Conservation (phyloP, 2,113 vertebrate genomes). For the Peromyscus californicus region DNA sequence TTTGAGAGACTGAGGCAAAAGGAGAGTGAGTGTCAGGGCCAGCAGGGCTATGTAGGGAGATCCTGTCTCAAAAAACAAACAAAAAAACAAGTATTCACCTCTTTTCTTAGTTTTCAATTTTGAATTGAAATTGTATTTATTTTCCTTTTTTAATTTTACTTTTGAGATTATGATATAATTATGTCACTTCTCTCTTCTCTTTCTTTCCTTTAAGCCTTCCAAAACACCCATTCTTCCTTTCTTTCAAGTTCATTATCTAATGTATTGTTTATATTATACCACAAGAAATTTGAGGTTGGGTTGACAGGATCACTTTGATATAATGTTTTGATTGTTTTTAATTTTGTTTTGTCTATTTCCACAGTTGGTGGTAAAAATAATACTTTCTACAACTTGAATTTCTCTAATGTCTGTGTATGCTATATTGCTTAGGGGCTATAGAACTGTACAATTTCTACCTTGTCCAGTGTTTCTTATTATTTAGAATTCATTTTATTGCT, state of each 20-base stretch:
- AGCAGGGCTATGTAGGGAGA: neutral
- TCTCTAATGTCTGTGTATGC: neutral
- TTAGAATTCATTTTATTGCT: conserved; percentile 7
- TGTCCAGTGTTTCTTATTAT: neutral
- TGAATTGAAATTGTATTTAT: neutral
- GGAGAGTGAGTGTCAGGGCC: neutral
- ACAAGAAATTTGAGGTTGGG: neutral
- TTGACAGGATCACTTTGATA: neutral
- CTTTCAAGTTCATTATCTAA: neutral
- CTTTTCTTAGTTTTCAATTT: neutral
- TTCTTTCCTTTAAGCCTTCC: neutral
- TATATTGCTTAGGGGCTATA: neutral
- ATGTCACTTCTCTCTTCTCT: neutral
- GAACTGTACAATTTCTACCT: neutral
- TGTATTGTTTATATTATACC: neutral
- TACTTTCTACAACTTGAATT: neutral
- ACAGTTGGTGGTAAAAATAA: neutral
- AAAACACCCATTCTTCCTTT: neutral
- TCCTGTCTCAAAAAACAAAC: neutral
- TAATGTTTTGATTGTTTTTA: neutral
- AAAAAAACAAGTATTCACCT: neutral
- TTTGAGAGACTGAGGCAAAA: neutral
- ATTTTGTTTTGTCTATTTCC: neutral
- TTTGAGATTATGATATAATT: neutral
- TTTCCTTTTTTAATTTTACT: neutral